phyloP scores from a whole-genome alignment of 2,888 invertebrate genomes.

The Hetaerina titia region DNA sequence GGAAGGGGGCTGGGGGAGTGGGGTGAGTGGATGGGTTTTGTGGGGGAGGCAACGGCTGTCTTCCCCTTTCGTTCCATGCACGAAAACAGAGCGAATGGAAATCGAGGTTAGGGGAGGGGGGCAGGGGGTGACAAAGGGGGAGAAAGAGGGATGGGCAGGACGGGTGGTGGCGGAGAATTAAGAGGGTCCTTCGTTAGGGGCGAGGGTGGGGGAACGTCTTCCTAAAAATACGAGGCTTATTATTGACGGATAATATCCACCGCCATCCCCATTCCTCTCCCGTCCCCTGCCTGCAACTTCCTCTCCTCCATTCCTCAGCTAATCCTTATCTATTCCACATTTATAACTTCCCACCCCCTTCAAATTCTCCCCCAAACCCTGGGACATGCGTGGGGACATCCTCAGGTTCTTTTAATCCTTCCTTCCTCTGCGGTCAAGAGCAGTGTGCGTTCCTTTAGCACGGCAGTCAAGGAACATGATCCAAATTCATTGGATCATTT shows the following conservation, averaged over 20 bases:
- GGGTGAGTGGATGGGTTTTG: too few relatives aligned
- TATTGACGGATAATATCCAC: not conserved
- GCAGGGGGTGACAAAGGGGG: not conserved
- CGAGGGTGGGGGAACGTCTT: not conserved
- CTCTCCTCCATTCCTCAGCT: not conserved
- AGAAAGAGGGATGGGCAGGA: not conserved
- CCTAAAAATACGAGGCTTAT: slow-evolving; percentile 6
- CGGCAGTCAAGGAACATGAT: not conserved
- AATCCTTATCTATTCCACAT: not conserved
- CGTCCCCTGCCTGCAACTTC: not conserved
- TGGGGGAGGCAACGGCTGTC: not conserved
- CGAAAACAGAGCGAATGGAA: slow-evolving; percentile 10
- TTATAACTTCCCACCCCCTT: not conserved
- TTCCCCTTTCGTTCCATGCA: slow-evolving; percentile 9
- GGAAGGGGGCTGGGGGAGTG: not conserved
- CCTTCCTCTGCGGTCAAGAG: not conserved
- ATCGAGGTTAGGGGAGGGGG: not conserved
- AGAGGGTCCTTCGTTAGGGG: not conserved
- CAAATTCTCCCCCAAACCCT: not conserved
- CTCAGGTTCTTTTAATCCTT: not conserved
- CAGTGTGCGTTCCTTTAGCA: not conserved
- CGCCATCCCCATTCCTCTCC: not conserved
- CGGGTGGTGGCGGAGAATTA: not conserved
- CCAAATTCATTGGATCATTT: not conserved
- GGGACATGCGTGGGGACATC: too few relatives aligned